phyloP scores from a whole-genome alignment of 2,888 invertebrate species.

The Pherbina coryleti region DNA sequence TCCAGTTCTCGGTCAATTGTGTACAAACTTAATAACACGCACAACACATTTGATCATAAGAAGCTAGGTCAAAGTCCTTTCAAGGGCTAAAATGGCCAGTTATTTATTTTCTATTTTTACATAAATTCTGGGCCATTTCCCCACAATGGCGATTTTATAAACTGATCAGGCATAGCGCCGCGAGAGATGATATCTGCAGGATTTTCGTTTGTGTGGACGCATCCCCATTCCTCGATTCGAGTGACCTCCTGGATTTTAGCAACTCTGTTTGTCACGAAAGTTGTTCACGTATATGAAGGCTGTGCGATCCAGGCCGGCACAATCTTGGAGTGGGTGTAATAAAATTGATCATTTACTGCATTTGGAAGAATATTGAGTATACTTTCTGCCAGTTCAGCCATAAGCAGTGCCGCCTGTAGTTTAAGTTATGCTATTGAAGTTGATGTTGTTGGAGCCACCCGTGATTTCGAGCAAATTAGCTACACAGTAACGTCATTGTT shows the following conservation, averaged over 20 bases:
- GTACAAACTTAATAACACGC: no score
- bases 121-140: background rate
- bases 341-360: background rate
- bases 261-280: constrained; percentile 34
- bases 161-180: no score
- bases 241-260: constrained; percentile 24
- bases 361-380: constrained; percentile 8
- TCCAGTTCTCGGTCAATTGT: no score
- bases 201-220: constrained; percentile 36
- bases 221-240: constrained; percentile 28
- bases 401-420: constrained; percentile 32
- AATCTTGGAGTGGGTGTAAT: constrained; percentile 31
- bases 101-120: no score
- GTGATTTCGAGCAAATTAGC: constrained; percentile 37
- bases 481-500: background rate
- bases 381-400: constrained; percentile 24
- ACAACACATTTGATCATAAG: no score
- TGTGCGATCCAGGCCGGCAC: constrained; percentile 24
- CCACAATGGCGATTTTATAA: background rate
- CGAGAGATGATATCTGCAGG: no score
- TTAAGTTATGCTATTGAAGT: constrained; percentile 29
- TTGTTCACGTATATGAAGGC: background rate
- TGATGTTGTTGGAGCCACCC: constrained; percentile 32
- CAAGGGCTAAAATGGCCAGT: no score
- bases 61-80: no score